Base-by-base conservation (phyloP, 2,113 vertebrate genomes). In the Laterallus jamaicensis region DNA sequence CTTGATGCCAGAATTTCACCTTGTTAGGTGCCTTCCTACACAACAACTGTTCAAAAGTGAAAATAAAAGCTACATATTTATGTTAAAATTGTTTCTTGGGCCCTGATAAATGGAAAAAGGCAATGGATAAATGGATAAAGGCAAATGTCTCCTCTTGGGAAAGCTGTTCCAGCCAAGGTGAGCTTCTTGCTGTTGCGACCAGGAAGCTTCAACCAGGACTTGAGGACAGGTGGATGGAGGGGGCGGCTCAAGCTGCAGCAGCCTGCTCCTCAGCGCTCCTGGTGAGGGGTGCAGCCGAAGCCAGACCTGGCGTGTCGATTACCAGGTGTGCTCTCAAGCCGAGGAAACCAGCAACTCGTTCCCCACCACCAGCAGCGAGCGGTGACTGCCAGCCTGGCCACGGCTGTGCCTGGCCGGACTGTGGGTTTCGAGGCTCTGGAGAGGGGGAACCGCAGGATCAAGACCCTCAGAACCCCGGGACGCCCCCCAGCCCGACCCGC, bases 291-390 rank as follows among this genome's bases (percentile, higher is more conserved):
- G 31, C 49, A 4, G 35, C 62, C 60, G 10, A 28, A 25, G 40
- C 17, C 8, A 28, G 7, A 5, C n/a, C n/a, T 12, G 1, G 5
- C 6, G 8, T 4, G 12, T 24, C 0, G 0, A 13, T 6, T 16
- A 37, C 4, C 10, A 44, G 8, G 18, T 2, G 12, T 14, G 37
- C 22, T 5, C 12, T 5, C 42, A 29, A 12, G 32, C 50, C 11
- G 26, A 29, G 6, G 20, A 22, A n/a, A 40, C 6, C 29, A 19
- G 15, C 37, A 25, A 20, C 42, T 22, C 4, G 2, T 32, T 24
- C 14, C 39, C 10, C 49, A 22, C 37, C n/a, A 5, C 28, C 47
- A 47, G 32, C 47, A 22, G 47, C 8, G 6, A 1, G 39, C 26
- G 2, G 29, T 5, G 14, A 10, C 15, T 20, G 17, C 12, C 42